Evolutionary conservation across 2,113 vertebrate genomes (phyloP).

Genomic region (Peucedramus taeniatus): DNA sequence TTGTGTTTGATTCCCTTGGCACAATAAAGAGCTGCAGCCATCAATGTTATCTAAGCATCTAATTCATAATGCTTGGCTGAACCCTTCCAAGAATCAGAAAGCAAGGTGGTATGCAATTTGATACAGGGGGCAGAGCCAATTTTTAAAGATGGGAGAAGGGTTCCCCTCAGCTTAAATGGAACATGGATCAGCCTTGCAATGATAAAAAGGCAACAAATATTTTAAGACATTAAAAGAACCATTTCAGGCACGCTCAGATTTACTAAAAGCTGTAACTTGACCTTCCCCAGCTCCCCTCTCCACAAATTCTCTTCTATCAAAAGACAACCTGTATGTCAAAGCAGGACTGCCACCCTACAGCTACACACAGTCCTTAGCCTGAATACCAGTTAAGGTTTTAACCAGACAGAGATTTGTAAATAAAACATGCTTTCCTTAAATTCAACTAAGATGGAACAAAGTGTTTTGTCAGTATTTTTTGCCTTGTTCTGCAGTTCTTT

Average conservation of each 20-base stretch:
- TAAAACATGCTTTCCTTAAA: not conserved
- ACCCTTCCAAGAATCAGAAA: constrained; percentile 54
- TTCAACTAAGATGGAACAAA: not conserved
- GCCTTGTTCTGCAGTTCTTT: not conserved
- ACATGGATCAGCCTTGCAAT: constrained; percentile 15
- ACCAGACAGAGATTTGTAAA: not conserved
- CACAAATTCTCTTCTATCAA: constrained; percentile 40
- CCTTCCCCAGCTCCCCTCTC: not conserved
- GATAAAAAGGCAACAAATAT: constrained; percentile 53
- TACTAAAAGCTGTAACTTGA: constrained; percentile 55
- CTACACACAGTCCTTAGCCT: not conserved
- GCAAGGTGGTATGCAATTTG: constrained; percentile 48
- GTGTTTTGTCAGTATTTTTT: not conserved
- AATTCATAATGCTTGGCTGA: constrained; percentile 57
- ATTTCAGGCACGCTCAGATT: constrained; percentile 33
- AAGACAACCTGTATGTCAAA: not conserved
- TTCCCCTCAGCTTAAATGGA: constrained; percentile 36
- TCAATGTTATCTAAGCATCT: constrained; percentile 59
- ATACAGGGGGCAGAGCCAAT: not conserved
- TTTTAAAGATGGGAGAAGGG: constrained; percentile 19
- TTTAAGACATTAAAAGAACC: constrained; percentile 39
- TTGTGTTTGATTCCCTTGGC: constrained; percentile 44
- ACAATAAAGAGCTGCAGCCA: constrained; percentile 24
- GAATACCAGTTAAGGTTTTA: not conserved
- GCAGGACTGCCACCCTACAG: not conserved